Evolutionary conservation across 1,140 invertebrate species (phyloP).

Genomic region (Drosophila carrolli): DNA sequence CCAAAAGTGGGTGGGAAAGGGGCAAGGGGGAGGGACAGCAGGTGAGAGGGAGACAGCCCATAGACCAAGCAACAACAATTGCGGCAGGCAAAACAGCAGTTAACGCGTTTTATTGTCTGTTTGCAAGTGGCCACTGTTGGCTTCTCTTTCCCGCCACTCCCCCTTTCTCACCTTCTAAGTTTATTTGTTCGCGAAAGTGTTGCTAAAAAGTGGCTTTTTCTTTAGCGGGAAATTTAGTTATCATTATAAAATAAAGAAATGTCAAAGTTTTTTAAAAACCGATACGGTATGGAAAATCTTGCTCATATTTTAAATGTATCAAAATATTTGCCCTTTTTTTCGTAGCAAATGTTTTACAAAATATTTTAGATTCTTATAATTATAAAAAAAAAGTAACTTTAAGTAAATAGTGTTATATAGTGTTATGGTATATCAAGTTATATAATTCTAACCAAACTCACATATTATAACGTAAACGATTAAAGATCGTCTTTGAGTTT

Average conservation of each 20-base stretch:
- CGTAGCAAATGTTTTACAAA: too few species aligned
- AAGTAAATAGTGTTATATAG: too few species aligned
- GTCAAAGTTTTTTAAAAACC: too few species aligned
- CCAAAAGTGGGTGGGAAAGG: constrained; percentile 7
- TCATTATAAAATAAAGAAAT: not conserved
- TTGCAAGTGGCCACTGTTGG: constrained; percentile 49
- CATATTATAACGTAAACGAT: too few species aligned
- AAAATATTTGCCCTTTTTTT: too few species aligned
- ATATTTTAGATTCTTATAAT: too few species aligned
- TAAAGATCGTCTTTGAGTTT: too few species aligned
- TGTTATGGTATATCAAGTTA: too few species aligned
- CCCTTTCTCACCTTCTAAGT: not conserved
- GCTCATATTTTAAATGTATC: too few species aligned
- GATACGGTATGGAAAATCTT: too few species aligned
- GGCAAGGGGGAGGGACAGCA: not conserved
- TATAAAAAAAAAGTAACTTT: too few species aligned
- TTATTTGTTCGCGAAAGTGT: constrained; percentile 9
- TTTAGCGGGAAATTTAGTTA: not conserved
- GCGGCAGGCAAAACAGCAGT: constrained; percentile 67
- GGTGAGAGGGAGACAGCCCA: constrained; percentile 2
- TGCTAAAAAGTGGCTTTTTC: not conserved
- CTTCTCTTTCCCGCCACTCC: not conserved
- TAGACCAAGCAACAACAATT: constrained; percentile 48
- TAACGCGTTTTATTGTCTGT: constrained; percentile 81
- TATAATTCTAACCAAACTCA: too few species aligned